Percentiles rank a stretch among this genome's conserved stretches.
Conservation (phyloP, 2,888 invertebrate genomes). For the Cheilosia urbana region DNA sequence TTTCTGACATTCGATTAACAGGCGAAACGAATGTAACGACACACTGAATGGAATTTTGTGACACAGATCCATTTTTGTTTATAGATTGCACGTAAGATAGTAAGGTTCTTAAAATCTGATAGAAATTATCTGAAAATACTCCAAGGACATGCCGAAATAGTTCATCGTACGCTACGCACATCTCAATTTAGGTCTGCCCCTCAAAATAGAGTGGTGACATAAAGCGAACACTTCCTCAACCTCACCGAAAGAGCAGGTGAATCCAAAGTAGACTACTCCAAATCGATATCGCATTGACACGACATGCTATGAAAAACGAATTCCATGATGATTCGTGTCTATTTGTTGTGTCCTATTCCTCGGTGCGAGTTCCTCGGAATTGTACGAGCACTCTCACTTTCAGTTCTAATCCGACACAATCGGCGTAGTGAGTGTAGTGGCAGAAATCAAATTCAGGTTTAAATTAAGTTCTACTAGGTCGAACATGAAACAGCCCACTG, state of each 20-base stretch:
- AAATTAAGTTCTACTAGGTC: neutral
- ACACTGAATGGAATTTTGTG: too few relatives aligned
- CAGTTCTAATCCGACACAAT: slow-evolving; percentile 54
- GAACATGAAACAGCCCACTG: slow-evolving; percentile 50
- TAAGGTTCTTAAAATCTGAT: too few relatives aligned
- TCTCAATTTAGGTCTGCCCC: neutral
- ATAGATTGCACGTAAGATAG: too few relatives aligned
- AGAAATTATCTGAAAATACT: neutral
- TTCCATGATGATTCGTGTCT: slow-evolving; percentile 17
- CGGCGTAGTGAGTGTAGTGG: slow-evolving; percentile 33
- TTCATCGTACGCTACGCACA: too few relatives aligned
- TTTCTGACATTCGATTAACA: neutral
- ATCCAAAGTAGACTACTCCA: slow-evolving; percentile 11
- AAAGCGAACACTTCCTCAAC: neutral
- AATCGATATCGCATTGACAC: slow-evolving; percentile 43
- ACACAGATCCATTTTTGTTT: too few relatives aligned
- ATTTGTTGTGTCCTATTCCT: slow-evolving; percentile 7
- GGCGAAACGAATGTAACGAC: neutral
- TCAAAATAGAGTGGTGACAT: neutral
- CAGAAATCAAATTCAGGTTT: slow-evolving; percentile 33
- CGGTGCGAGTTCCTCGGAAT: slow-evolving; percentile 5
- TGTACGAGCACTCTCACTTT: slow-evolving; percentile 40
- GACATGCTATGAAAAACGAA: slow-evolving; percentile 44
- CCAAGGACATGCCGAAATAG: too few relatives aligned
- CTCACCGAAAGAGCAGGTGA: neutral